Conservation (phyloP, 2,888 invertebrate species). For the Geophilus truncorum region DNA sequence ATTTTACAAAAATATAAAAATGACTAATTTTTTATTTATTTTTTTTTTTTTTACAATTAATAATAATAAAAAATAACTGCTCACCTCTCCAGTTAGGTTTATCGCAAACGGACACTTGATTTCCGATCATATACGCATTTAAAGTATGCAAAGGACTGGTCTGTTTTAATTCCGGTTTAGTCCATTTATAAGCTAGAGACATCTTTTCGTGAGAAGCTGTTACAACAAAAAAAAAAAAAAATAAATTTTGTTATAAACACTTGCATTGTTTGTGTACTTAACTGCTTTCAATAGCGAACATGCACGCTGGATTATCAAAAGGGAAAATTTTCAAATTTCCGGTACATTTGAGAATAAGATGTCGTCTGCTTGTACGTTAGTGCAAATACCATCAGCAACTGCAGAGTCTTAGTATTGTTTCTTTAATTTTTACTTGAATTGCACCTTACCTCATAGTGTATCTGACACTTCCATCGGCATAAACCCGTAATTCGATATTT, state of each 20-base stretch:
- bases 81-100: neutral
- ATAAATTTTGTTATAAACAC: constrained; percentile 44
- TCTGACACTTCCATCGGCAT: constrained; percentile 87
- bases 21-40: neutral
- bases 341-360: constrained; percentile 87
- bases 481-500: constrained; percentile 87
- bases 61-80: neutral
- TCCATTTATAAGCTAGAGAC: neutral
- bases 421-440: neutral
- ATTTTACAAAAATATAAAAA: no score
- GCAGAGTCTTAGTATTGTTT: neutral
- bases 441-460: constrained; percentile 66
- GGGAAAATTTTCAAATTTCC: constrained; percentile 92
- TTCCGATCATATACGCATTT: neutral
- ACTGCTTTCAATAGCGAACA: constrained; percentile 95
- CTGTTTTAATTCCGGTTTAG: neutral
- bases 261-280: no score
- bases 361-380: constrained; percentile 58
- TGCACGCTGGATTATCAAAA: constrained; percentile 91
- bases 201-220: neutral
- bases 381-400: neutral
- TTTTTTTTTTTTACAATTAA: no score
- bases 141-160: neutral
- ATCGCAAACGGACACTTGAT: neutral
- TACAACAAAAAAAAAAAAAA: neutral